Conservation (phyloP, 2,113 vertebrate species). For the Zapornia atra region DNA sequence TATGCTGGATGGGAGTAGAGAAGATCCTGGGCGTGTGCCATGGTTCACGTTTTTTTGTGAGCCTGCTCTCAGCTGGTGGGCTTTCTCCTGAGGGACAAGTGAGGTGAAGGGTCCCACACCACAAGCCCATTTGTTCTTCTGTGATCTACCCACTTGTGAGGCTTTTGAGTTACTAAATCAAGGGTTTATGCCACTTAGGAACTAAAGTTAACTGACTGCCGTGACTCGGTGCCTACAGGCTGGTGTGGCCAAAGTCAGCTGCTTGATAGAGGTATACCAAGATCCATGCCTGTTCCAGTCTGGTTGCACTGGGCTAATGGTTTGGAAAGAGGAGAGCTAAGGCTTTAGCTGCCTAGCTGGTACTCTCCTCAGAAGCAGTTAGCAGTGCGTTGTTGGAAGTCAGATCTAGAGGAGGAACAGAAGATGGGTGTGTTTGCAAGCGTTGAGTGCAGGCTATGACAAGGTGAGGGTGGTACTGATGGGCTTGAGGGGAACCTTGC, state of each 20-base stretch:
- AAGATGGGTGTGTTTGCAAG: not conserved
- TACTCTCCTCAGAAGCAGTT: not conserved
- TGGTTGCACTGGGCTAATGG: not conserved
- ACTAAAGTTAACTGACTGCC: not conserved
- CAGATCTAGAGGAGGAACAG: not conserved
- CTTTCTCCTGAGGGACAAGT: not conserved
- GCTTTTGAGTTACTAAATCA: not conserved
- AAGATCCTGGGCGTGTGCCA: not conserved
- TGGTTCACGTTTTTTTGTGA: not conserved
- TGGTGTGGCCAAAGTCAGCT: not conserved
- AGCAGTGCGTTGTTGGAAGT: not conserved
- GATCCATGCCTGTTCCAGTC: not conserved
- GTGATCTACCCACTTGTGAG: not conserved
- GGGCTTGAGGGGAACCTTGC: not conserved
- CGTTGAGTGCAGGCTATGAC: not conserved
- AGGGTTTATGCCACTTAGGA: not conserved
- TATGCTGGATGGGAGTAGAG: not conserved
- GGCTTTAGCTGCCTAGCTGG: not conserved
- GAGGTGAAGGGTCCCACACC: not conserved
- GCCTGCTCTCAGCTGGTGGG: not conserved
- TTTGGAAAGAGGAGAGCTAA: not conserved
- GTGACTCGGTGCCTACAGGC: not conserved
- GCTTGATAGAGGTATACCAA: not conserved
- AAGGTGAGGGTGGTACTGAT: not conserved
- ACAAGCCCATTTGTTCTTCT: not conserved